phyloP scores from a whole-genome alignment of 1,140 invertebrate genomes.

The Drosophila neocordata region DNA sequence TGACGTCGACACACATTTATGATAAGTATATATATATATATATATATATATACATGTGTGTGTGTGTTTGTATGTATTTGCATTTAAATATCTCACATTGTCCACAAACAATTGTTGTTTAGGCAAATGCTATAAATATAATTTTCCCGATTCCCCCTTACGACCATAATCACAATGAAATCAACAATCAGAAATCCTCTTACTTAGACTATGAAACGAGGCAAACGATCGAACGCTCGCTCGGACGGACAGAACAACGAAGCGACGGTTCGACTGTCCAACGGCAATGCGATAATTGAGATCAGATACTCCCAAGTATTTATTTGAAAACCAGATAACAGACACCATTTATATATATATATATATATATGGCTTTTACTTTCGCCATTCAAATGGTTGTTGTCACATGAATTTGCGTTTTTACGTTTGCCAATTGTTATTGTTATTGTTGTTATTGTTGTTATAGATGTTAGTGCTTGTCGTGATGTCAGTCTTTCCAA shows the following conservation, averaged over 20 bases:
- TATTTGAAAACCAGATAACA: constrained; percentile 7
- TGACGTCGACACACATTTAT: neutral
- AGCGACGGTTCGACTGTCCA: neutral
- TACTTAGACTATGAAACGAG: neutral
- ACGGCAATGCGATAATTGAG: constrained; percentile 5
- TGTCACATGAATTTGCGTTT: constrained; percentile 45
- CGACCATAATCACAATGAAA: constrained; percentile 9
- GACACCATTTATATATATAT: neutral
- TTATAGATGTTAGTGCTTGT: neutral
- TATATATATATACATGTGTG: neutral
- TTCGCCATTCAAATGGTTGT: constrained; percentile 16
- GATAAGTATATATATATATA: neutral
- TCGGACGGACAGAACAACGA: neutral
- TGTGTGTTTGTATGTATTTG: too few relatives aligned
- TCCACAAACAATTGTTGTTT: constrained; percentile 13
- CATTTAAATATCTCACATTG: neutral
- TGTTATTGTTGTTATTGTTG: neutral
- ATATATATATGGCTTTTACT: constrained; percentile 9
- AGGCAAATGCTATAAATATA: constrained; percentile 11
- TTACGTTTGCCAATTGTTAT: constrained; percentile 1
- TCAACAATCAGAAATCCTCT: constrained; percentile 15
- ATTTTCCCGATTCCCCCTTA: neutral
- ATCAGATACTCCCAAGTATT: constrained; percentile 9
- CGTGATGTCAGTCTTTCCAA: neutral
- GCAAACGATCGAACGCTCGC: neutral